Base-by-base conservation (phyloP, 2,797 vertebrate species). In the Crenichthys baileyi region DNA sequence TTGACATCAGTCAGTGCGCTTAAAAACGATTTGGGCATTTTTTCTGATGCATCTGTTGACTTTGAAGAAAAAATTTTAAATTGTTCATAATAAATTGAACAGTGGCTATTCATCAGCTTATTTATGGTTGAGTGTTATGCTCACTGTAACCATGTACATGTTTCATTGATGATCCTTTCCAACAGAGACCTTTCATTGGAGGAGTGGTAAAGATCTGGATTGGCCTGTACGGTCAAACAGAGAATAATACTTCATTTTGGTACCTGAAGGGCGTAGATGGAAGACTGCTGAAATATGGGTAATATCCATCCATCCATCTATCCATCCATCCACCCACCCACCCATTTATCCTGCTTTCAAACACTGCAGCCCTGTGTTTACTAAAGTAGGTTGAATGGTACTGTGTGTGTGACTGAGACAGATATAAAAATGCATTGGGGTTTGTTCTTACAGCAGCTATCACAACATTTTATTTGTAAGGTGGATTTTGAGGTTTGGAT, bases 151-250 rank as follows among this genome's bases (percentile, higher is more conserved):
- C 58, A 61, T 31, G 0, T 0, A 48, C 55, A 4, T 56, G 36
- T 65, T 36, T 36, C 31, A 65, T 9, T 8, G 9, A 22, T 39
- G 31, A 65, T 65, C 39, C 31, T 65, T 36, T 16, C 29, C 61
- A 36, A 20, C 61, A 65, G 61, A 65, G 61, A 22, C 61, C 61
- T 39, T 65, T 65, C 31, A 2, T 65, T 65, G 61, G 61, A 22
- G 61, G 61, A 65, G 31, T 65, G 31, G 36, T 65, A 39, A 65
- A 65, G 22, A 22, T 65, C 31, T 65, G 61, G 61, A 65, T 65
- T 18, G 61, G 61, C 31, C 61, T 65, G 31, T 39, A 39, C 39
- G 61, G 31, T 39, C 0, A 65, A 39, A 39, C 31, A 65, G 7
- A 65, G 31, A 65, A 36, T 22, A 22, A 65, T 65, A 22, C 61